These are phyloP conservation scores for Tanypteryx hageni DNA, from an alignment of 2,888 invertebrate genomes.

Conservation along the genomic window DNA sequence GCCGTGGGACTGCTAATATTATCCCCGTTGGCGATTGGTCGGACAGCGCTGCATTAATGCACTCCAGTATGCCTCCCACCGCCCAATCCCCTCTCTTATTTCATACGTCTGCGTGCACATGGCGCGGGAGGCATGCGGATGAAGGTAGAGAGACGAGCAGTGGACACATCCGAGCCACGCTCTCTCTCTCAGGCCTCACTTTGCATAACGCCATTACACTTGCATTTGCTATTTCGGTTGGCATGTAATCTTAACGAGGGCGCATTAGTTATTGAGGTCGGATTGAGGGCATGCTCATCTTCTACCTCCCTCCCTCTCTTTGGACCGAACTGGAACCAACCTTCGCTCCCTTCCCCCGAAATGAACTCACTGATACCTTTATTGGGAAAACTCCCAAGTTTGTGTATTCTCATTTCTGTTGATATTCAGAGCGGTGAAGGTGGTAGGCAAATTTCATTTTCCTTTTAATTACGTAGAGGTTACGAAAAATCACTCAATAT, in stretches of 20 bases:
- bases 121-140: neutral
- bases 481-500: too few relatives aligned
- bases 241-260: conserved; percentile 44
- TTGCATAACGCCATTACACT: conserved; percentile 55
- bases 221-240: conserved; percentile 43
- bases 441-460: too few relatives aligned
- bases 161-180: neutral
- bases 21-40: neutral
- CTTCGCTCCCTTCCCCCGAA: neutral
- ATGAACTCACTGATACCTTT: neutral
- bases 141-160: neutral
- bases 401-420: neutral
- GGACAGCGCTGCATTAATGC: conserved; percentile 15
- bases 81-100: conserved; percentile 33
- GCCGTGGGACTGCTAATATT: conserved; percentile 34
- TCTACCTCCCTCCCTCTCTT: neutral
- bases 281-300: neutral
- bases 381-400: neutral
- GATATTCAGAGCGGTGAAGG: too few relatives aligned
- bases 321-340: neutral
- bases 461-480: too few relatives aligned
- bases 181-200: neutral
- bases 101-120: neutral
- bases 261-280: conserved; percentile 38
- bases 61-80: conserved; percentile 9